Base-by-base conservation (phyloP, 2,888 invertebrate genomes). In the Microdon myrmicae region DNA sequence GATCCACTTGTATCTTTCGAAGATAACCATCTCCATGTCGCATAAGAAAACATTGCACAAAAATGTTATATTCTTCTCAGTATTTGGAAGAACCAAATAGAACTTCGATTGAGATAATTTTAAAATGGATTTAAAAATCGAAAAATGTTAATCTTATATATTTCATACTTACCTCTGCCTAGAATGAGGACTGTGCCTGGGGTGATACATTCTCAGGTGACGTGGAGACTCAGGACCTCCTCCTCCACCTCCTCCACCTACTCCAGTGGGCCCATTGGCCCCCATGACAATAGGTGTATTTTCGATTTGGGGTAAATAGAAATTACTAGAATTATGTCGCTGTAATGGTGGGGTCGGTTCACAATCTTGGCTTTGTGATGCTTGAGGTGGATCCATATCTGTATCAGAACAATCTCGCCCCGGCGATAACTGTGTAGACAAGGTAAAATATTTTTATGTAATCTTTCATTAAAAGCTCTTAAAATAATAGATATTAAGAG, bases 311-410 rank as follows among this genome's bases (percentile, higher is more conserved):
- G 91, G 90, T 77, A 90, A 86, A 83, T 93, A 94, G 82, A 94
- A 89, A 81, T 93, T 94, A 71, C 87, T 90, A 54, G 93, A 93
- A 72, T 92, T 92, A 74, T 90, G 89, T 71, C 94, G 85, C 81
- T 92, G 92, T 69, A 91, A 81, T 48, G 91, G 91, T 35, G 94
- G 94, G 70, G 94, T 94, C 5, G 94, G 93, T 80, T 94, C 94
- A 81, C 94, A 94, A 84, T 94, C 94, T 71, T 92, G 90, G 41
- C 92, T 92, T 81, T 94, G 94, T 38, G 92, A 92, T 37, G 92
- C 93, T 19, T 89, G 90, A 4, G 91, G 91, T n/a, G 92, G 90
- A 68, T 92, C 93, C 85, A 89, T 85, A 73, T 94, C 93, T 69
- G 91, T 86, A 76, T 94, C 93, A 26, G 87, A 87, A 66, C 87